Base-by-base conservation (phyloP, 2,113 vertebrate species). In the Zapornia atra region DNA sequence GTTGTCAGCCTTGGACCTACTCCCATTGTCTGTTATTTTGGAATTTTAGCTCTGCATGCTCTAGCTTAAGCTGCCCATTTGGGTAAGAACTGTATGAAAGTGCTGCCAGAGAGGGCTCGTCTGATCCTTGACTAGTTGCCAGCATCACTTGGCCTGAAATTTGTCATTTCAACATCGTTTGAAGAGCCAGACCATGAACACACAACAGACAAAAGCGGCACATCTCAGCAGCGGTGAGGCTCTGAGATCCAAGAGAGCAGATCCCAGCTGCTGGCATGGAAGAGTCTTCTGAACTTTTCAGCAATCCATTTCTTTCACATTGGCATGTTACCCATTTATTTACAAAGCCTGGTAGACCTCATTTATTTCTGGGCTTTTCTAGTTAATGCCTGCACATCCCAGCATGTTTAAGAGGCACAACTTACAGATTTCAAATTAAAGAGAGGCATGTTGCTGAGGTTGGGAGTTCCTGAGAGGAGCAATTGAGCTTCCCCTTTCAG, bases 121-220 rank as follows among this genome's bases (percentile, higher is more conserved):
- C 82, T 77, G 64, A 60, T 68, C 50, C 64, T 59, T 72, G 70
- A 44, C 65, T 54, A 44, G 29, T 31, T 77, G 60, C 84, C 87
- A 82, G 61, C 19, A 15, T 56, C 56, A 13, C 59, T 88, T 91
- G 87, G 80, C 80, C 80, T 88, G 80, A 82, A 79, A 57, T 88
- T 70, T 93, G 50, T 91, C 87, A 40, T 77, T 92, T 85, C 92
- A 78, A 69, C 87, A 70, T 85, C 44, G n/a, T 65, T 51, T 78
- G 80, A 93, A 82, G 87, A 82, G 70, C 87, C 90, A 94, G 56
- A 78, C 31, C 34, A 3, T 17, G 50, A 91, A 88, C 51, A 18
- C 15, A 60, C 34, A 65, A 13, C 50, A 82, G 83, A 29, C 57
- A 76, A 40, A 38, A 38, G 82, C 81, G 53, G 70, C 92, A 46